Base-by-base conservation (phyloP, 1,140 invertebrate genomes). In the Mylabris phalerata region DNA sequence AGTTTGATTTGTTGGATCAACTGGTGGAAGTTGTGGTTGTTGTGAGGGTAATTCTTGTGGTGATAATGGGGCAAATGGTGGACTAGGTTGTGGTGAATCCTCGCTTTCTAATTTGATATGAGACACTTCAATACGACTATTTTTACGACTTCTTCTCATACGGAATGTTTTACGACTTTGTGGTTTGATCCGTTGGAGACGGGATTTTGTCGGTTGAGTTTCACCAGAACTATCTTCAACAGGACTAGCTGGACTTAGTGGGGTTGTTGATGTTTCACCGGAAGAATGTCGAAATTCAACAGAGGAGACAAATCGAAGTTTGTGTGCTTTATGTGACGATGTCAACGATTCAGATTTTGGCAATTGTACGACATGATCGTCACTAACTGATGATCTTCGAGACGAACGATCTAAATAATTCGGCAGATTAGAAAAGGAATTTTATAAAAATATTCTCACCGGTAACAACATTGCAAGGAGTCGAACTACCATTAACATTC, bases 151-250 rank as follows among this genome's bases (percentile, higher is more conserved):
- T 73, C 88, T 89, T 66, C 88, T 80, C 48, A 92, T 84, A 57
- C 93, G 84, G 76, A 97, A 96, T 0, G 93, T 96, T 77, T 92
- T 95, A 61, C 94, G 84, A 71, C 92, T 95, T 73, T 94, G 92
- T 13, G 90, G 93, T 78, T 94, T 95, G 52, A 93, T 89, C 25
- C 94, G 80, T 72, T 97, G 93, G 46, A 97, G 82, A 13, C 92
- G 81, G 61, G 90, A 89, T 63, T 85, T 85, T 60, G 83, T 81
- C 57, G 75, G 77, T 64, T 76, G 77, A 50, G 72, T 75, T 63
- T 85, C 82, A 40, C 81, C 79, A 43, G 83, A 84, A 69, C 82
- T 83, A 63, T 87, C 84, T 56, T 86, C 85, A 48, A 72, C 82
- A 13, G 85, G 83, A 68, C 85, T 88, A 64, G 79, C 80, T 19